phyloP scores from a whole-genome alignment of 2,888 invertebrate species.

The Plagiodera versicolora region DNA sequence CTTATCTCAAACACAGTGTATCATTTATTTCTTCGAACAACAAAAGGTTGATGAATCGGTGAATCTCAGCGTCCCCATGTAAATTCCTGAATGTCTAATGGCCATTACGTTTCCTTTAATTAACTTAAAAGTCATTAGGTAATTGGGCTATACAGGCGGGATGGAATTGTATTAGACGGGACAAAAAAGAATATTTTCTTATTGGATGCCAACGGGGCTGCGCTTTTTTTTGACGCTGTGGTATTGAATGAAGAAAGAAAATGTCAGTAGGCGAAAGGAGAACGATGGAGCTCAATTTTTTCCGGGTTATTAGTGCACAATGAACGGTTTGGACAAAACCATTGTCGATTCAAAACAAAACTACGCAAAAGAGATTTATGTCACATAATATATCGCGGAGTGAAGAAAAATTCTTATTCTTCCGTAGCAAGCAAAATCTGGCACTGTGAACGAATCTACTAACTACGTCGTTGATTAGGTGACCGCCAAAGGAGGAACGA shows the following conservation, averaged over 20 bases:
- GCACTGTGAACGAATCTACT: no score
- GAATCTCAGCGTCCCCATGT: constrained; percentile 40
- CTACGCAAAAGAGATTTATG: no score
- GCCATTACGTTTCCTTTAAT: constrained; percentile 48
- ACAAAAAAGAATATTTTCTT: constrained; percentile 30
- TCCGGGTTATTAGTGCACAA: not conserved
- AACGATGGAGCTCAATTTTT: not conserved
- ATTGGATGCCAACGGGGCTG: constrained; percentile 29
- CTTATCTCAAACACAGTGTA: no score
- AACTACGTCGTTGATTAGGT: no score
- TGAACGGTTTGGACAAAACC: no score
- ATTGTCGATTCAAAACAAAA: no score
- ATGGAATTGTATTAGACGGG: constrained; percentile 35
- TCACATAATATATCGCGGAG: no score
- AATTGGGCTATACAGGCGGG: constrained; percentile 42
- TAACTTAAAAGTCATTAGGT: constrained; percentile 48
- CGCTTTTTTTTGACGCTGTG: constrained; percentile 19
- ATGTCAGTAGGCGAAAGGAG: not conserved
- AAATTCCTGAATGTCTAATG: constrained; percentile 46
- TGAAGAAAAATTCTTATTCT: no score
- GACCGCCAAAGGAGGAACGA: no score
- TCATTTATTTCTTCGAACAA: not conserved
- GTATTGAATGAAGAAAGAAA: not conserved
- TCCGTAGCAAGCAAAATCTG: no score
- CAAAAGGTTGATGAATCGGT: constrained; percentile 10